Percentiles rank a stretch among this genome's conserved stretches.
Evolutionary conservation across 2,797 vertebrate species (phyloP).

Genomic region (Garrulus glandarius): DNA sequence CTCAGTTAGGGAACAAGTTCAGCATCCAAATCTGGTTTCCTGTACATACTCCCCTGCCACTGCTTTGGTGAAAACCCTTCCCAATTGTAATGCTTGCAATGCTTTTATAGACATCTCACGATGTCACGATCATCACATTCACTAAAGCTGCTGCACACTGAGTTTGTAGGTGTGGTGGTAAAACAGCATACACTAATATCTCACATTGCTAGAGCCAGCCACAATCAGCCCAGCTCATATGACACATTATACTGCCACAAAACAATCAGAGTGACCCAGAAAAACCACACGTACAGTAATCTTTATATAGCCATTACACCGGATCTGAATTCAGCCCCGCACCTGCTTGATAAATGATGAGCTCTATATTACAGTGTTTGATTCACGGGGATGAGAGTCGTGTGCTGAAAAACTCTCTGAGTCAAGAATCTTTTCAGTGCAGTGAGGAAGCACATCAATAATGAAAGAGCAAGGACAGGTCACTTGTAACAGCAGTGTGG

Average conservation of each 20-base stretch:
- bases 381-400: constrained; percentile 31
- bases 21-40: not conserved
- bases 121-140: not conserved
- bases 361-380: not conserved
- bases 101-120: not conserved
- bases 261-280: constrained; percentile 1
- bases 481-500: not conserved
- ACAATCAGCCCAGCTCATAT: not conserved
- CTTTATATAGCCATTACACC: not conserved
- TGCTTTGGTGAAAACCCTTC: not conserved
- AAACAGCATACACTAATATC: not conserved
- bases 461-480: constrained; percentile 27
- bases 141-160: not conserved
- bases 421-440: constrained; percentile 7
- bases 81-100: not conserved
- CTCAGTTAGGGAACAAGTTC: not conserved
- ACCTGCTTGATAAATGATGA: not conserved
- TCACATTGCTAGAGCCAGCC: not conserved
- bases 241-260: not conserved
- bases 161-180: not conserved
- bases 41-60: not conserved
- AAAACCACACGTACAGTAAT: not conserved
- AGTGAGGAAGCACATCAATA: not conserved
- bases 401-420: not conserved
- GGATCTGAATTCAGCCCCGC: not conserved